Evolutionary conservation across 2,888 invertebrate genomes (phyloP).

Genomic region (Philopedon plagiatum): DNA sequence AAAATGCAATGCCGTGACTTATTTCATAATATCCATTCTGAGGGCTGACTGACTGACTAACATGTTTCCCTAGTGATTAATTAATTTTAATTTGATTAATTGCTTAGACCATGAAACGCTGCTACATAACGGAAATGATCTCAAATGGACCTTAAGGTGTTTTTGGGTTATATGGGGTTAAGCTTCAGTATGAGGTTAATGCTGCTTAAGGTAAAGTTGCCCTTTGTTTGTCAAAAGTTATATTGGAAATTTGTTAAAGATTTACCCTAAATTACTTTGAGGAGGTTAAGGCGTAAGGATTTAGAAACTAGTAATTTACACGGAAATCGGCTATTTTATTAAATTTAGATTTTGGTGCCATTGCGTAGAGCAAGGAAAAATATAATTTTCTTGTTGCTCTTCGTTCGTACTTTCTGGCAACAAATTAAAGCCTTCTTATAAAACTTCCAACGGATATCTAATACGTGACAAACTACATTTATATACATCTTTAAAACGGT

Average conservation of each 20-base stretch:
- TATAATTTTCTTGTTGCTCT: too few species aligned
- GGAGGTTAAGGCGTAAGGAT: too few species aligned
- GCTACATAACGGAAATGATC: conserved; percentile 7
- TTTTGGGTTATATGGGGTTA: conserved; percentile 1
- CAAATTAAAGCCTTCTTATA: too few species aligned
- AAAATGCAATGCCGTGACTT: not conserved
- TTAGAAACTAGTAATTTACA: too few species aligned
- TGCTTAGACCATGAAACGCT: conserved; percentile 35
- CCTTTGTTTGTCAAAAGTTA: not conserved
- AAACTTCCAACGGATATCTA: too few species aligned
- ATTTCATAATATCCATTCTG: not conserved
- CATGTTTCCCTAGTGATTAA: conserved; percentile 50
- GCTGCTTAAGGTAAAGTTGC: not conserved
- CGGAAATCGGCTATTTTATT: too few species aligned
- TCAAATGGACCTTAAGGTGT: conserved; percentile 6
- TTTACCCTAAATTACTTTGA: too few species aligned
- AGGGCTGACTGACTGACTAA: conserved; percentile 36
- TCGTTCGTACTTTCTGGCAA: too few species aligned
- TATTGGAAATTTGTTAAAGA: not conserved
- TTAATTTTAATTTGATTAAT: conserved; percentile 55
- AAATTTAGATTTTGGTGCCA: too few species aligned
- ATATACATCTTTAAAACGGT: too few species aligned
- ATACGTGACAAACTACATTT: too few species aligned
- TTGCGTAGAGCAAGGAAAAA: too few species aligned
- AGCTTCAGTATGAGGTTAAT: not conserved